A percentile compares a stretch with the other conserved stretches of the same genome.
Evolutionary conservation across 2,888 invertebrate species (phyloP).

Genomic region (Choreutis nemorana): DNA sequence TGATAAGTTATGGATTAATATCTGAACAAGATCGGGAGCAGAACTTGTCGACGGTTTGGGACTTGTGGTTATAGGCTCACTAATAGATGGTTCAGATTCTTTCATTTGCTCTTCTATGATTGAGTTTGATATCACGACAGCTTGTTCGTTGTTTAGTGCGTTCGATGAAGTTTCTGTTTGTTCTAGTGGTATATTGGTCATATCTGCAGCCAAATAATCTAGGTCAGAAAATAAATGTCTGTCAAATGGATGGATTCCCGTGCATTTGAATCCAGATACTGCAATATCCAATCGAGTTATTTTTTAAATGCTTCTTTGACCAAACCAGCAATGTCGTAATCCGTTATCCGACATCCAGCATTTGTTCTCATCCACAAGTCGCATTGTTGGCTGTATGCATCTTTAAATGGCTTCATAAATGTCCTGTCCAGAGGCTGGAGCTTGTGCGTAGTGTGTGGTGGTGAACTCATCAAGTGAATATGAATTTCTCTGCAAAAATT

Average conservation of each 20-base stretch:
- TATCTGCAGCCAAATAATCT: slow-evolving; percentile 3
- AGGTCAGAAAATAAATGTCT: slow-evolving; percentile 10
- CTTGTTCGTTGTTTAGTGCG: slow-evolving; percentile 1
- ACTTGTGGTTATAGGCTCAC: slow-evolving; percentile 2
- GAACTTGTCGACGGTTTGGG: slow-evolving; percentile 6
- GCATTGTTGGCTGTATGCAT: slow-evolving; percentile 11
- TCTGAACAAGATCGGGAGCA: slow-evolving; percentile 2
- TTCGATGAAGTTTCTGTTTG: slow-evolving; percentile 2
- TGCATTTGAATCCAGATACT: slow-evolving; percentile 11
- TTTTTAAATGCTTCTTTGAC: slow-evolving; percentile 8
- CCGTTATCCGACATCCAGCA: slow-evolving; percentile 12
- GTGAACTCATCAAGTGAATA: slow-evolving; percentile 12
- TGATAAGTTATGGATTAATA: slow-evolving; percentile 8
- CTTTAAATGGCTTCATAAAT: slow-evolving; percentile 16
- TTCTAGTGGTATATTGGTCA: slow-evolving; percentile 3
- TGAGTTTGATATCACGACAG: slow-evolving; percentile 3
- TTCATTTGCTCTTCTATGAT: neutral
- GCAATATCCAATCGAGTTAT: slow-evolving; percentile 8
- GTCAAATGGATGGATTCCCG: slow-evolving; percentile 13
- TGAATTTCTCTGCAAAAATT: slow-evolving; percentile 12
- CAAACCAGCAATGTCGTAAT: slow-evolving; percentile 12
- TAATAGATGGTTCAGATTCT: neutral
- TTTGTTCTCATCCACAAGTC: slow-evolving; percentile 13
- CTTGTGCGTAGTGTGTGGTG: too few species aligned
- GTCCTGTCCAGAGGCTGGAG: slow-evolving; percentile 15